A percentile compares a stretch with the other conserved stretches of the same genome.
Conservation (phyloP, 2,888 invertebrate species). For the Kuschelorhynchus macadamiae region DNA sequence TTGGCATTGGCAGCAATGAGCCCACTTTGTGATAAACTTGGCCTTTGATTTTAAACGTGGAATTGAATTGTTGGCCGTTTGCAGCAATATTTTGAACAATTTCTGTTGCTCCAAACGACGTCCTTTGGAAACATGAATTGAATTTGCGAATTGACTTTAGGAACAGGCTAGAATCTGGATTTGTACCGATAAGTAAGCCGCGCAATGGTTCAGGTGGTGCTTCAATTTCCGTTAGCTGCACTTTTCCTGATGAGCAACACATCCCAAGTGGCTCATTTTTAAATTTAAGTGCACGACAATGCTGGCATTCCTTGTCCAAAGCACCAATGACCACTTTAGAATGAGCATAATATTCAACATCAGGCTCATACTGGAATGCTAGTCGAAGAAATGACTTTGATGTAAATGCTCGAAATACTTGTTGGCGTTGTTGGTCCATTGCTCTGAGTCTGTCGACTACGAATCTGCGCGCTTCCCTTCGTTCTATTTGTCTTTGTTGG, state of each 20-base stretch:
- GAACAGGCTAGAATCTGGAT: background rate
- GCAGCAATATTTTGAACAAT: too few species aligned
- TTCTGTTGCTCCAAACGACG: background rate
- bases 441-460: background rate
- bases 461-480: background rate
- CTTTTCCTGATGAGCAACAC: background rate
- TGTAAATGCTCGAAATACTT: background rate
- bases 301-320: background rate
- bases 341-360: background rate
- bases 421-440: background rate
- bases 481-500: background rate
- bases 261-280: background rate
- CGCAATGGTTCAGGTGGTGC: background rate
- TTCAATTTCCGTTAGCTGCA: background rate
- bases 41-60: conserved; percentile 1
- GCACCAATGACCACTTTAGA: background rate
- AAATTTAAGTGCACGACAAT: background rate
- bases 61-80: too few species aligned
- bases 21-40: conserved; percentile 11
- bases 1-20: conserved; percentile 7
- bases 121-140: background rate
- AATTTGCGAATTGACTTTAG: background rate
- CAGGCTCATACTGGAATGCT: background rate
- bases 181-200: background rate
- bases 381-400: background rate